A percentile compares a stretch with the other conserved stretches of the same genome.
Conservation (phyloP, 2,888 invertebrate species). For the Maniola hyperantus region DNA sequence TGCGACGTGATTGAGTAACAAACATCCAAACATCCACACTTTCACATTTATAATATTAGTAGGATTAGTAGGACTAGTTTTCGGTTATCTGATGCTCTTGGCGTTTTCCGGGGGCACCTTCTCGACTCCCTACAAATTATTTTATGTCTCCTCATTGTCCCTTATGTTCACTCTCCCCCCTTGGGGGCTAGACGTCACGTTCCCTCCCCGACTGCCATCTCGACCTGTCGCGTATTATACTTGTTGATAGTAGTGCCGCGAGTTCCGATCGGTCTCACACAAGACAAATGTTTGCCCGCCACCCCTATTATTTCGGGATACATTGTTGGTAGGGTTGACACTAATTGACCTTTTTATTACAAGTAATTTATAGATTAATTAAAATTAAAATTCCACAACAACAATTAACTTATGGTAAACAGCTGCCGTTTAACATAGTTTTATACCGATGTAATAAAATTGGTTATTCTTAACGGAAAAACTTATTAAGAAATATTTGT, state of each 20-base stretch:
- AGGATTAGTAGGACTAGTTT: too few species aligned
- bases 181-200: too few species aligned
- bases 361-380: not conserved
- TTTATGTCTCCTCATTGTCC: too few species aligned
- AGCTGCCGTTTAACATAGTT: not conserved
- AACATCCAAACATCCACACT: too few species aligned
- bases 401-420: not conserved
- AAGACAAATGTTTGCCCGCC: constrained; percentile 74
- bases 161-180: too few species aligned
- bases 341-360: not conserved
- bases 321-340: constrained; percentile 72
- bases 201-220: too few species aligned
- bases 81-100: too few species aligned
- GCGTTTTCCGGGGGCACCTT: too few species aligned
- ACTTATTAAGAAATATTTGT: not conserved
- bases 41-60: too few species aligned
- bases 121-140: too few species aligned
- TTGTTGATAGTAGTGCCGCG: constrained; percentile 62
- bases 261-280: constrained; percentile 42
- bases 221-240: too few species aligned
- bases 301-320: constrained; percentile 72
- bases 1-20: too few species aligned
- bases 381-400: not conserved
- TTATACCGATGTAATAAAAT: not conserved
- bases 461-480: not conserved